These are phyloP conservation scores for Zoroaster sp. DNA, from an alignment of 53 echinoderm and acorn worm genomes.

Conservation along the genomic window DNA sequence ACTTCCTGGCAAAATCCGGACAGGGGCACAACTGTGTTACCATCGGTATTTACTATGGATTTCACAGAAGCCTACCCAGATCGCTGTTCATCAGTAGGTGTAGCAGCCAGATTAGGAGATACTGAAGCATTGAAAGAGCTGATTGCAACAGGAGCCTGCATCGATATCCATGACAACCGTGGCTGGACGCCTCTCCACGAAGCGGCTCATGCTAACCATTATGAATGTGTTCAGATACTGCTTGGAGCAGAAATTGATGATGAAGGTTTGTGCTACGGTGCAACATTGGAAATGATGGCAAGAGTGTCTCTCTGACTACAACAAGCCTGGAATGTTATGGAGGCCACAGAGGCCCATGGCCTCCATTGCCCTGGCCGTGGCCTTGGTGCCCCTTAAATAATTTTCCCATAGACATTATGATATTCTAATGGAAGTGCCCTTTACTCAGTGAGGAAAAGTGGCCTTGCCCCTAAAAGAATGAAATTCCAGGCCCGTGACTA, in stretches of 20 bases:
- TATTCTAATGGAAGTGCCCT: no score
- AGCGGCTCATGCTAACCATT: conserved; percentile 73
- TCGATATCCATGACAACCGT: conserved; percentile 79
- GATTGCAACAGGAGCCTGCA: conserved; percentile 59
- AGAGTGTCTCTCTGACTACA: no score
- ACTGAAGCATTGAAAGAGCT: conserved; percentile 46
- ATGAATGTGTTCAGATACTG: conserved; percentile 72
- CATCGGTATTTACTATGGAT: conserved; percentile 69
- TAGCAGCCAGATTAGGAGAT: conserved; percentile 73
- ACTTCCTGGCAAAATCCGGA: no score
- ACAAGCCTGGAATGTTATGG: no score
- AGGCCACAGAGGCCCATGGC: no score
- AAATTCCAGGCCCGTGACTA: no score
- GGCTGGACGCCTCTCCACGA: conserved; percentile 97
- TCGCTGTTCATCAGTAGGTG: conserved; percentile 72
- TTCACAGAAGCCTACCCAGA: conserved; percentile 78
- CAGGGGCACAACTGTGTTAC: no score
- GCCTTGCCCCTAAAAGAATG: no score
- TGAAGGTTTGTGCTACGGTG: not conserved
- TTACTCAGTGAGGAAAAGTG: no score
- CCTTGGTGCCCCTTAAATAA: no score
- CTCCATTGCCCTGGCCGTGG: no score
- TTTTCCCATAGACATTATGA: no score
- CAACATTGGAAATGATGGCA: not conserved
- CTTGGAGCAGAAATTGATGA: conserved; percentile 51